phyloP scores from a whole-genome alignment of 2,797 vertebrate genomes.

The Tarsius wallacei region DNA sequence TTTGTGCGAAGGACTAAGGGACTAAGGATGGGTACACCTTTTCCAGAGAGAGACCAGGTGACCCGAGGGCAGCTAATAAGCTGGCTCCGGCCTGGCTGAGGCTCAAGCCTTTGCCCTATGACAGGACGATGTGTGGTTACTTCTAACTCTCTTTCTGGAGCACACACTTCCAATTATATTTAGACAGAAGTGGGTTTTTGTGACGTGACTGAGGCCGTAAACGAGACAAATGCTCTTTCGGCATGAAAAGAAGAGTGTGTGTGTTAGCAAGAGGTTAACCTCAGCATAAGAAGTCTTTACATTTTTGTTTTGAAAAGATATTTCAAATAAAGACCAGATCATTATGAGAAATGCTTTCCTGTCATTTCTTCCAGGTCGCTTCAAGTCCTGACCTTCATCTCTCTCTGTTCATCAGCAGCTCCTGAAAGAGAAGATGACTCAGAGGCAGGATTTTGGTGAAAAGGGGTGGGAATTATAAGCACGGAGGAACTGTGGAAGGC shows the following conservation, averaged over 20 bases:
- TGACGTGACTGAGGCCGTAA: not conserved
- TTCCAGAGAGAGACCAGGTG: not conserved
- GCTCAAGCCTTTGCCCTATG: not conserved
- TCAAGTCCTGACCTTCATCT: not conserved
- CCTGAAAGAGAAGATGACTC: not conserved
- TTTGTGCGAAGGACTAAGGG: not conserved
- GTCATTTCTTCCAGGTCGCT: slow-evolving; percentile 15
- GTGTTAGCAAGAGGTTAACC: not conserved
- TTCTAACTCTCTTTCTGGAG: not conserved
- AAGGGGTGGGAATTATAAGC: slow-evolving; percentile 12
- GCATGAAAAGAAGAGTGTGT: slow-evolving; percentile 25
- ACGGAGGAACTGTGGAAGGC: not conserved
- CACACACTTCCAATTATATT: slow-evolving; percentile 45
- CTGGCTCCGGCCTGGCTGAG: not conserved
- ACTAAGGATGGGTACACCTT: not conserved
- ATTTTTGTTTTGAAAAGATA: not conserved
- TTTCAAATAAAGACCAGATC: slow-evolving; percentile 18
- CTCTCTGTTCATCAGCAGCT: not conserved
- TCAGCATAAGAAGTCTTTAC: not conserved
- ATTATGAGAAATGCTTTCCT: slow-evolving; percentile 22
- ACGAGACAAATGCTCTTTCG: not conserved
- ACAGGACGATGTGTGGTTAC: slow-evolving; percentile 7
- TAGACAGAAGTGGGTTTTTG: slow-evolving; percentile 33
- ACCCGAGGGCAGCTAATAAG: not conserved
- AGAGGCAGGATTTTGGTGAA: not conserved